Conservation (phyloP, 2,113 vertebrate species). For the Tachuris rubrigastra region DNA sequence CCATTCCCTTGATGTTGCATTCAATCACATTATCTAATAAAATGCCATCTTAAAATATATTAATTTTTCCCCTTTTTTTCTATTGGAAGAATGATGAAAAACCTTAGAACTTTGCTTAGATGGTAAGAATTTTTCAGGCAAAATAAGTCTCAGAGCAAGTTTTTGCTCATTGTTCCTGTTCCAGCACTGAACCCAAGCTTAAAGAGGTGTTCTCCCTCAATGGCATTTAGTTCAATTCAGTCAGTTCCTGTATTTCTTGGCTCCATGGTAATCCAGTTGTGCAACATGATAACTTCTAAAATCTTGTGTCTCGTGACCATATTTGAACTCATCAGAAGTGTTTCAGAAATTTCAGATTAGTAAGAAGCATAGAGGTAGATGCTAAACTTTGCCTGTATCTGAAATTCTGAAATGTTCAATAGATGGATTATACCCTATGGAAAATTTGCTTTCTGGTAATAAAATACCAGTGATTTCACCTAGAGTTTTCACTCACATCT, state of each 20-base stretch:
- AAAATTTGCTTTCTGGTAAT: not conserved
- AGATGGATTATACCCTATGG: not conserved
- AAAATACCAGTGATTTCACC: not conserved
- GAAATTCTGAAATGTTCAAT: not conserved
- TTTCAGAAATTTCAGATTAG: not conserved
- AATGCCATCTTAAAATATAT: not conserved
- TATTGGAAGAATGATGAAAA: not conserved
- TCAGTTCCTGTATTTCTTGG: conserved; percentile 17
- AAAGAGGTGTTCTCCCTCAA: not conserved
- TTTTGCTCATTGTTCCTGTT: not conserved
- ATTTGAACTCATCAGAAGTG: not conserved
- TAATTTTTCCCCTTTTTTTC: not conserved
- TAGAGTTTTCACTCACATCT: not conserved
- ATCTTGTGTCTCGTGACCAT: not conserved
- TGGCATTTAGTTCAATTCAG: not conserved
- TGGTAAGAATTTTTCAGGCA: not conserved
- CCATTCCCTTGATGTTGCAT: not conserved
- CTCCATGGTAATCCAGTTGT: not conserved
- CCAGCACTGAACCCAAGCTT: not conserved
- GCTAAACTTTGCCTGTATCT: not conserved
- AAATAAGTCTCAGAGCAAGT: not conserved
- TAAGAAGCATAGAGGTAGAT: not conserved
- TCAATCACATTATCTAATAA: conserved; percentile 10
- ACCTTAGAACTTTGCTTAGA: not conserved
- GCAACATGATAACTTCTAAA: not conserved